Conservation (phyloP, 2,113 vertebrate genomes). For the Brachyhypopomus occidentalis region DNA sequence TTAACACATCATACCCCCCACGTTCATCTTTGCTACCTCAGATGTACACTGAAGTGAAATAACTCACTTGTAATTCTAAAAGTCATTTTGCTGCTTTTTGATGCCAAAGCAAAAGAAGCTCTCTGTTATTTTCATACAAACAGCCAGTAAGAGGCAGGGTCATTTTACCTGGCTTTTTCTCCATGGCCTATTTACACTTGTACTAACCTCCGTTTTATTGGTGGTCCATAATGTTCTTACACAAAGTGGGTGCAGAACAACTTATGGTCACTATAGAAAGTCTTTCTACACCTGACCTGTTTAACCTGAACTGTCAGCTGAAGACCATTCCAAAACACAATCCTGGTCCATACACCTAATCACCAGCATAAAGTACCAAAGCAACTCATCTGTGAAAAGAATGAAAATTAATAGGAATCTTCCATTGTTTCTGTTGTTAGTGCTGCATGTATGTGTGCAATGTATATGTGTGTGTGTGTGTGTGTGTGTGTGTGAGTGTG, state of each 20-base stretch:
- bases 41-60: background rate
- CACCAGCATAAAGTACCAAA: too few relatives aligned
- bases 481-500: too few relatives aligned
- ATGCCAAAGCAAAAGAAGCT: slow-evolving; percentile 3
- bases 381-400: too few relatives aligned
- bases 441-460: background rate
- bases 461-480: too few relatives aligned
- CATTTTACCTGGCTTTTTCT: background rate
- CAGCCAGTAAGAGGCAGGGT: background rate
- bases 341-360: too few relatives aligned
- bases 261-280: background rate
- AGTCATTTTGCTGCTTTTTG: background rate
- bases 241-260: slow-evolving; percentile 10
- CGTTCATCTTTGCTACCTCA: background rate
- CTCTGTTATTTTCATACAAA: slow-evolving; percentile 16
- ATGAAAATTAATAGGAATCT: too few relatives aligned
- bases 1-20: background rate
- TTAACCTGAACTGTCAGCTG: background rate
- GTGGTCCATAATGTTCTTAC: slow-evolving; percentile 25
- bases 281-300: slow-evolving; percentile 25
- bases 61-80: background rate
- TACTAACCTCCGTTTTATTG: slow-evolving; percentile 15
- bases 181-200: background rate
- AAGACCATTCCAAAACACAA: too few relatives aligned
- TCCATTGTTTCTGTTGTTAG: slow-evolving; percentile 9